Evolutionary conservation across 2,797 vertebrate species (phyloP).

Genomic region (Lindbergichthys nudifrons): DNA sequence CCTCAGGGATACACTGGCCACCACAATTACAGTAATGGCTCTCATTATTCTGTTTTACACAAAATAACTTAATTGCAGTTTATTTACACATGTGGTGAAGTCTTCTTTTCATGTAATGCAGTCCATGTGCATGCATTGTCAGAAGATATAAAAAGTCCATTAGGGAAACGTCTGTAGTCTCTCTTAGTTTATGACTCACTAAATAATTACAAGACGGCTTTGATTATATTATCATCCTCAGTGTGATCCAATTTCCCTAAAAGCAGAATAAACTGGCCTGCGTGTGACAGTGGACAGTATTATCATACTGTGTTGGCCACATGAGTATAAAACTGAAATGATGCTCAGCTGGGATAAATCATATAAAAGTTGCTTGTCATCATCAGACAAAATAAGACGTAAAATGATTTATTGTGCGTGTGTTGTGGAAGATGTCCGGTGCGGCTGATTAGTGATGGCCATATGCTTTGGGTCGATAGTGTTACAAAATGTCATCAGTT

Average conservation of each 20-base stretch:
- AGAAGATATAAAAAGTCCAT: slow-evolving; percentile 43
- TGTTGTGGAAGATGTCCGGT: slow-evolving; percentile 3
- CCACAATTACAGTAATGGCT: slow-evolving; percentile 61
- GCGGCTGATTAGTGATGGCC: background rate
- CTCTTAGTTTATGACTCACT: slow-evolving; percentile 32
- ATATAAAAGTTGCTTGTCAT: slow-evolving; percentile 1
- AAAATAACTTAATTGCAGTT: slow-evolving; percentile 62
- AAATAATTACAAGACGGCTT: slow-evolving; percentile 18
- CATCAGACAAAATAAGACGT: slow-evolving; percentile 1
- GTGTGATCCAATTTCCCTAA: slow-evolving; percentile 9
- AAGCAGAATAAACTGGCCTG: slow-evolving; percentile 18
- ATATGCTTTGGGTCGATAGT: slow-evolving; percentile 25
- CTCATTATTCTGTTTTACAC: slow-evolving; percentile 55
- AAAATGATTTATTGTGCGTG: slow-evolving; percentile 16
- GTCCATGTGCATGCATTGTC: slow-evolving; percentile 48
- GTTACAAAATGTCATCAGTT: background rate
- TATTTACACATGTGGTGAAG: slow-evolving; percentile 59
- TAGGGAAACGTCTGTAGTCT: background rate
- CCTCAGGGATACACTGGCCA: slow-evolving; percentile 36
- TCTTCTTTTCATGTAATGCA: slow-evolving; percentile 50
- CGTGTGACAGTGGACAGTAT: slow-evolving; percentile 16
- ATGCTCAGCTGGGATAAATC: slow-evolving; percentile 35
- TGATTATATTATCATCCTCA: slow-evolving; percentile 11
- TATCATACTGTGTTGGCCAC: background rate
- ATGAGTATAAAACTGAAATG: slow-evolving; percentile 9